Conservation (phyloP, 2,797 vertebrate genomes). For the Peromyscus aztecus region DNA sequence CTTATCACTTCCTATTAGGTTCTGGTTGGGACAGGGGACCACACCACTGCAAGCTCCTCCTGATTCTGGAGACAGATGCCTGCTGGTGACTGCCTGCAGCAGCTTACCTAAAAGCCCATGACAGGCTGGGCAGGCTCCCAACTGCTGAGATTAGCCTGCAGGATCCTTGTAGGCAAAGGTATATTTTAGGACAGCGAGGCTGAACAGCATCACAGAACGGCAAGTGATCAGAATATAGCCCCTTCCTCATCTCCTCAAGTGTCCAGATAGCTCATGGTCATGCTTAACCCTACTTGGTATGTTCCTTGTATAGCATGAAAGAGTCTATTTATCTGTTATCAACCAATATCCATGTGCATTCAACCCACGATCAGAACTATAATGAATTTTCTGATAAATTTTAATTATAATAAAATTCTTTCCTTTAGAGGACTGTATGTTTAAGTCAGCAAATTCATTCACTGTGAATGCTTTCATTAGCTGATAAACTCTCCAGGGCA, state of each 20-base stretch:
- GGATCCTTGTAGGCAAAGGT: slow-evolving; percentile 81
- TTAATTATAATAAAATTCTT: slow-evolving; percentile 62
- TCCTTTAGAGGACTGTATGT: slow-evolving; percentile 33
- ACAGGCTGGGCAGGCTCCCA: slow-evolving; percentile 64
- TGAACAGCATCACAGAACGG: slow-evolving; percentile 14
- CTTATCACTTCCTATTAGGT: slow-evolving; percentile 35
- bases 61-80: background rate
- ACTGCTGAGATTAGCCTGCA: slow-evolving; percentile 80
- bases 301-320: background rate
- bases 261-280: background rate
- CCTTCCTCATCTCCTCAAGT: slow-evolving; percentile 11
- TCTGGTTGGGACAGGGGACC: background rate
- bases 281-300: background rate
- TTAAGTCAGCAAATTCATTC: slow-evolving; percentile 71
- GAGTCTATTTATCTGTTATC: slow-evolving; percentile 33
- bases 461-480: slow-evolving; percentile 59
- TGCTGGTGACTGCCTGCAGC: slow-evolving; percentile 19
- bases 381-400: slow-evolving; percentile 44
- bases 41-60: background rate
- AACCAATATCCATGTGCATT: slow-evolving; percentile 10
- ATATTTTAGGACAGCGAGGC: slow-evolving; percentile 76
- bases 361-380: slow-evolving; percentile 26
- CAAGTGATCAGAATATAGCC: slow-evolving; percentile 54
- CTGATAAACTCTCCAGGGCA: slow-evolving; percentile 35
- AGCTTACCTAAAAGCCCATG: slow-evolving; percentile 57